Percentiles rank a stretch among this genome's conserved stretches.
Conservation (phyloP, 2,113 vertebrate genomes). For the Indicator maculatus region DNA sequence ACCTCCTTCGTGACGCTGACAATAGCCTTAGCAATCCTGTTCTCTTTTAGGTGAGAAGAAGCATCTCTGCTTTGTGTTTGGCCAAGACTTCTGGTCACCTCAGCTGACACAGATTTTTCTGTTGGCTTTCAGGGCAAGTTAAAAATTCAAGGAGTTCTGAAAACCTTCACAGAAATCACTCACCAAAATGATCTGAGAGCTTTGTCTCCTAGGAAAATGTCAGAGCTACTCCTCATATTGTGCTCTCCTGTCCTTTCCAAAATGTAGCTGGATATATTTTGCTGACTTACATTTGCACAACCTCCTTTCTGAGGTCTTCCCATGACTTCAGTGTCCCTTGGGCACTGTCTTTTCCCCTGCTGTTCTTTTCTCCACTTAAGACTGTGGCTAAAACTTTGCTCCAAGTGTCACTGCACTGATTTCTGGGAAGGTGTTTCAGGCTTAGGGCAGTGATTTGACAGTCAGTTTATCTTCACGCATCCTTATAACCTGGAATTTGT, state of each 20-base stretch:
- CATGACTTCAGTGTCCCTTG: neutral
- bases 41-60: slow-evolving; percentile 84
- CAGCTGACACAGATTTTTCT: neutral
- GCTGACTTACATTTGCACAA: neutral
- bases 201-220: neutral
- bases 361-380: neutral
- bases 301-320: neutral
- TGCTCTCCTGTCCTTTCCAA: neutral
- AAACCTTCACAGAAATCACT: neutral
- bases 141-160: neutral
- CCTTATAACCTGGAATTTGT: slow-evolving; percentile 43
- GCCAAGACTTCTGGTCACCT: neutral
- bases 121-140: neutral
- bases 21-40: slow-evolving; percentile 83
- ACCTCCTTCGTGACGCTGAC: slow-evolving; percentile 84
- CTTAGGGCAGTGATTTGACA: neutral
- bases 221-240: neutral
- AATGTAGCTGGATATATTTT: neutral
- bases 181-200: neutral
- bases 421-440: neutral
- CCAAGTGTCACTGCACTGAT: neutral
- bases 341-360: neutral
- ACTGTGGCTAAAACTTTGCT: neutral
- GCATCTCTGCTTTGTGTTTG: neutral
- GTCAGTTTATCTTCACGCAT: neutral